Evolutionary conservation across 2,797 vertebrate species (phyloP).

Genomic region (Macropodus opercularis): DNA sequence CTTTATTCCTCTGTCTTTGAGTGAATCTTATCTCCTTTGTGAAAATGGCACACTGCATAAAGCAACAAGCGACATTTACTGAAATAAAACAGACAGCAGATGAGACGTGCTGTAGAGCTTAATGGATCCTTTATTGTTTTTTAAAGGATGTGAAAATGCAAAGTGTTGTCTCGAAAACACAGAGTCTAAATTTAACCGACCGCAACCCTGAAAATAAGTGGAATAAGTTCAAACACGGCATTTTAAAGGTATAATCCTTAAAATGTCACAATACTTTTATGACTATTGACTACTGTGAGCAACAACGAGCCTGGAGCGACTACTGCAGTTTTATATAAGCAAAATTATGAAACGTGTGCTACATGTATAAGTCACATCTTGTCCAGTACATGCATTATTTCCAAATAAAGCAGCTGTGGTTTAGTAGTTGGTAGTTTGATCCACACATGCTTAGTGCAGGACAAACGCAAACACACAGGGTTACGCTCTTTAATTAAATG

Average conservation of each 20-base stretch:
- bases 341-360: neutral
- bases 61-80: neutral
- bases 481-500: no score
- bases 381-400: neutral
- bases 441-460: neutral
- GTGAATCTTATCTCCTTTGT: conserved; percentile 22
- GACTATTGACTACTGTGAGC: neutral
- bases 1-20: conserved; percentile 17
- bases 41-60: conserved; percentile 7
- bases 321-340: neutral
- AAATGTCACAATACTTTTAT: neutral
- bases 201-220: neutral
- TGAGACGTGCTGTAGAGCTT: neutral
- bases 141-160: conserved; percentile 3
- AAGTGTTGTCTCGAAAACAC: conserved; percentile 4
- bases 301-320: neutral
- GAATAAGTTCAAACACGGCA: no score
- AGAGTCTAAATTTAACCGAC: neutral
- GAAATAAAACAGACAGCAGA: conserved; percentile 15
- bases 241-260: neutral
- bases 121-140: conserved; percentile 12
- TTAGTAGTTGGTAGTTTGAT: no score
- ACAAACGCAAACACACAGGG: no score
- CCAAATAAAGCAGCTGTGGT: neutral
- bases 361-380: neutral